Evolutionary conservation across 2,888 invertebrate genomes (phyloP), one percentile per base, ranked within the genome.

Genomic region (Drosophila affinis): DNA sequence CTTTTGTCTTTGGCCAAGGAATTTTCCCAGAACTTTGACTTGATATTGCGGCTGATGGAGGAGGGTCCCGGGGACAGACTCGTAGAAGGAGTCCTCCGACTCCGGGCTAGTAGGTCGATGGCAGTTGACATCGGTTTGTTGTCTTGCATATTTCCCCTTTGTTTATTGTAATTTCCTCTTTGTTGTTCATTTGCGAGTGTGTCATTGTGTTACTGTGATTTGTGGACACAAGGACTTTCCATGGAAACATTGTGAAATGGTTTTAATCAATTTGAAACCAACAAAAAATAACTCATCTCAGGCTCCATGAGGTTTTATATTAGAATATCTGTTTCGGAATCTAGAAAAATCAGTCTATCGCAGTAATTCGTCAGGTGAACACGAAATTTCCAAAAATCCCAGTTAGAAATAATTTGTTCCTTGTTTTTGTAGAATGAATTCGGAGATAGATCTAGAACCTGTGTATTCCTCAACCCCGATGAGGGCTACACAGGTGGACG

Each of bases 101-200:
- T 55, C 51, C 52, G 56, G 63, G 51, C 69, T 68, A 63, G 48
- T 64, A 75, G 71, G 63, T 63, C 63, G 65, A 65, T 55, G 65
- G 44, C 76, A 79, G 79, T 80, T 80, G 80, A 81, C 79, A 81
- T 64, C 79, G 62, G 76, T 76, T 69, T 76, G 64, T 61, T 60
- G 51, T 44, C 74, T 71, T 79, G 67, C 49, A 59, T 72, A 17
- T 54, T 55, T 48, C 46, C 29, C 56, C 64, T 39, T 62, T 57
- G 24, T 21, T 46, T 76, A 46, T 59, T 52, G 48, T 60, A 63
- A 65, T 77, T 72, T 62, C 39, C 61, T 7, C 56, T 69, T 67
- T 62, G 63, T 69, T 53, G 64, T 60, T 60, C 56, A 49, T 64
- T 62, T 75, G n/a, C 39, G 39, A 39, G 39, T n/a, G 48, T 72